Base-by-base conservation (phyloP, 2,888 invertebrate genomes). In the Caradrina clavipalpis region DNA sequence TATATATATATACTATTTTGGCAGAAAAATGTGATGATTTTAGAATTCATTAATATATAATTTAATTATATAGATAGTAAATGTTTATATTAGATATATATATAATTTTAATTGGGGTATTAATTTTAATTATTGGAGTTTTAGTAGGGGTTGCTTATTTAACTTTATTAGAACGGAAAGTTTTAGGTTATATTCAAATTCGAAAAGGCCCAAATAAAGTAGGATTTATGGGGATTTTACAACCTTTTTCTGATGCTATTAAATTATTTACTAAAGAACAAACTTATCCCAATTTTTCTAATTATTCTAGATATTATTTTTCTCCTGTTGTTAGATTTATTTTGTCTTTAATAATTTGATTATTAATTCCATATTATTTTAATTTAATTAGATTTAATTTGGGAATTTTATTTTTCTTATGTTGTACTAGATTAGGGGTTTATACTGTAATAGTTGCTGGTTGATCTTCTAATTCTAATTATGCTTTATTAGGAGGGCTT, bases 131-230 rank as follows among this genome's bases (percentile, higher is more conserved):
- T 90, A 87, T 97, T 88, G 96, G 96, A 56, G 96, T 97, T 55
- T 95, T 97, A 93, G 90, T 97, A 69, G 96, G 97, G 0, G 97
- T 97, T 19, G 97, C 97, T 86, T 98, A 97, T 97, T 97, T 97
- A 89, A 97, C 97, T 86, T 96, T 98, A 92, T 94, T 98, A 84
- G 97, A 98, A 64, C 98, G 97, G 2, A 97, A 97, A 80, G 95
- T 97, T 85, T 96, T 98, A 92, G 96, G 97, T 0, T 97, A 97
- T 96, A 96, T 97, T 95, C 97, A 98, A 92, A 94, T 97, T 94
- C 98, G 97, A 21, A 97, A 97, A 85, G 97, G 97, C 0, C 97
- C 97, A 26, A 97, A 97, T 96, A 97, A 97, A 85, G 96, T 97
- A 1, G 97, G 97, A 0, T 85, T 97, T 82, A 86, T 96, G 47